Percentiles rank a stretch among this genome's conserved stretches.
These are phyloP conservation scores for Cotesia glomerata DNA, from an alignment of 1,140 invertebrate genomes.

Conservation along the genomic window DNA sequence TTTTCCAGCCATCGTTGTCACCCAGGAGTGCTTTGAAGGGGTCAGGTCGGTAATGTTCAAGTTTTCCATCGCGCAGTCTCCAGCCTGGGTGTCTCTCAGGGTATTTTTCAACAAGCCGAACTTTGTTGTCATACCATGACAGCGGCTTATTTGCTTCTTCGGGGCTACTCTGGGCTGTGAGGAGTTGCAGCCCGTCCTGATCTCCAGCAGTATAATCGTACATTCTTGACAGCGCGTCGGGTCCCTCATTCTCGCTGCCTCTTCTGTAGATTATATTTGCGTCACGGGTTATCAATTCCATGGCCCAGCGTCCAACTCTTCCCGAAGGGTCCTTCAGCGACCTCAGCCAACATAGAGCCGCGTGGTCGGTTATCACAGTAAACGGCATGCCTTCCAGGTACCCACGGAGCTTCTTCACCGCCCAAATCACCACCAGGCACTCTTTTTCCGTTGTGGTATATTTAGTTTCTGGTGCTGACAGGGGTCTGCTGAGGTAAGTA, in stretches of 20 bases:
- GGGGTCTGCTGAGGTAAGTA: background rate
- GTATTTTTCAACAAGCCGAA: background rate
- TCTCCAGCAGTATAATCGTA: background rate
- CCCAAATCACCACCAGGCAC: constrained; percentile 2
- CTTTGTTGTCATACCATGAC: background rate
- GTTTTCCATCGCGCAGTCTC: no score
- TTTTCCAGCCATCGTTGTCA: background rate
- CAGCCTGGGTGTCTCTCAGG: background rate
- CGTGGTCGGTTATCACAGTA: constrained; percentile 1
- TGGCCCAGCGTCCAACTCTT: background rate
- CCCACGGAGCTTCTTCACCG: background rate
- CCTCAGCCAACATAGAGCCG: background rate
- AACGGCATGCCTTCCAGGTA: background rate
- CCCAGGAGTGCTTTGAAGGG: background rate
- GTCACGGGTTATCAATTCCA: background rate
- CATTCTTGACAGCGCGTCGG: background rate
- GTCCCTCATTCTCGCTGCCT: background rate
- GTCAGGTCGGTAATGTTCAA: background rate
- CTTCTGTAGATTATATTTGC: background rate
- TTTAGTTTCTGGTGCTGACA: background rate
- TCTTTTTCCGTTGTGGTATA: background rate
- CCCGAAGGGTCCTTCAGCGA: background rate
- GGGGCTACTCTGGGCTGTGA: background rate
- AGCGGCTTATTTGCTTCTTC: background rate
- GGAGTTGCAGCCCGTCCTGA: no score